phyloP scores from a whole-genome alignment of 2,797 vertebrate genomes.

The Enteromius paludinosus region DNA sequence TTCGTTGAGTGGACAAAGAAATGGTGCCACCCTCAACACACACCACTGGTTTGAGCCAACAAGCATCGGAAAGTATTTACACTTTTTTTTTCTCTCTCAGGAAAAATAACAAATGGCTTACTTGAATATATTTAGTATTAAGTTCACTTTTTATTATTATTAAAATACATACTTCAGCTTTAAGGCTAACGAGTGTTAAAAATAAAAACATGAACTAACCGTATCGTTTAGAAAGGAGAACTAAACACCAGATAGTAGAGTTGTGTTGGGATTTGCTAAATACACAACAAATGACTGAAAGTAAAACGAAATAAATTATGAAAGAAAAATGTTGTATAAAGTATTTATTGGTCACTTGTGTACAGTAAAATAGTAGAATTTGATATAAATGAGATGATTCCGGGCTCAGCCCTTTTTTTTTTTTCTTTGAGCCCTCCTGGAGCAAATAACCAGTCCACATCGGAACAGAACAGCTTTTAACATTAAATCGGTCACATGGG shows the following conservation, averaged over 20 bases:
- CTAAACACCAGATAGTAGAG: neutral
- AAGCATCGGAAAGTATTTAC: neutral
- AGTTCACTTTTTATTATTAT: neutral
- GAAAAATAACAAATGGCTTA: constrained; percentile 1
- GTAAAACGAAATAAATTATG: neutral
- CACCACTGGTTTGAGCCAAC: neutral
- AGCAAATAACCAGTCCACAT: constrained; percentile 35
- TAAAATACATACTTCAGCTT: constrained; percentile 4
- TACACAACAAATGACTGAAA: constrained; percentile 9
- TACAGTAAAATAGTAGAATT: constrained; percentile 48
- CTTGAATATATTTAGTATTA: constrained; percentile 6
- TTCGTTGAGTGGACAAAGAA: neutral
- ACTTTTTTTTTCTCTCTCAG: neutral
- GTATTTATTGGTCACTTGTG: constrained; percentile 58
- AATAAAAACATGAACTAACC: neutral
- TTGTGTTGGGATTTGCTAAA: neutral
- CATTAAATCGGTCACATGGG: constrained; percentile 48
- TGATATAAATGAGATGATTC: constrained; percentile 47
- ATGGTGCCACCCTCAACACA: neutral
- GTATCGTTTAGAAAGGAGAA: neutral
- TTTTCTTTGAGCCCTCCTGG: constrained; percentile 36
- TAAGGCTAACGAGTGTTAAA: neutral
- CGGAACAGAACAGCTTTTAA: constrained; percentile 37
- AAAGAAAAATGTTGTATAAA: constrained; percentile 41
- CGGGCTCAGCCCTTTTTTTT: constrained; percentile 36